Evolutionary conservation across 2,888 invertebrate genomes (phyloP).

Genomic region (Sericinus montela): DNA sequence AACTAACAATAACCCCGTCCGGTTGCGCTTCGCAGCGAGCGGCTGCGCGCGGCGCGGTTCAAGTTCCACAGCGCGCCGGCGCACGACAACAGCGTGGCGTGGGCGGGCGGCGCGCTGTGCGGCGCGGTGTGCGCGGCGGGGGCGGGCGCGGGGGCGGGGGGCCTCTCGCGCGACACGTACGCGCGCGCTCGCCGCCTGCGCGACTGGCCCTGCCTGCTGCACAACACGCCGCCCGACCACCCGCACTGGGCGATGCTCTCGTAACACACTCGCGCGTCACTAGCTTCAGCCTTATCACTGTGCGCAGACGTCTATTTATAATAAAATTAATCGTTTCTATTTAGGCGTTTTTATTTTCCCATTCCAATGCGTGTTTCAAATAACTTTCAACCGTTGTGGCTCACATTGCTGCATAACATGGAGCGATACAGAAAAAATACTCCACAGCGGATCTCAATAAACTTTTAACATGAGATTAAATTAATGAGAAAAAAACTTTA

Average conservation of each 20-base stretch:
- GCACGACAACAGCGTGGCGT: constrained; percentile 87
- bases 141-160: constrained; percentile 66
- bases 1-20: too few species aligned
- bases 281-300: too few species aligned
- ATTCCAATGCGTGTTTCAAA: too few species aligned
- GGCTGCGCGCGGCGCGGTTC: constrained; percentile 56
- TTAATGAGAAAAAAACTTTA: too few species aligned
- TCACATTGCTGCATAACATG: too few species aligned
- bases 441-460: too few species aligned
- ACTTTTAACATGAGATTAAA: too few species aligned
- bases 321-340: too few species aligned
- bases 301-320: background rate
- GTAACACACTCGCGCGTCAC: too few species aligned
- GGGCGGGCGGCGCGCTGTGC: constrained; percentile 87
- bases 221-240: constrained; percentile 69
- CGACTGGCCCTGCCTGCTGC: constrained; percentile 88
- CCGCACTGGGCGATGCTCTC: constrained; percentile 32
- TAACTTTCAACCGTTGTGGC: too few species aligned
- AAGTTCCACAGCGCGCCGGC: constrained; percentile 90
- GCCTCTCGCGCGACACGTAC: constrained; percentile 86
- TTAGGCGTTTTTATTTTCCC: too few species aligned
- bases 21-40: constrained; percentile 25
- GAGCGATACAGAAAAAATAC: too few species aligned
- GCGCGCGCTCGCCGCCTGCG: constrained; percentile 83
- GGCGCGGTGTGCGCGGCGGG: constrained; percentile 61